Evolutionary conservation across 2,797 vertebrate species (phyloP).

Genomic region (Scarus forsteni): DNA sequence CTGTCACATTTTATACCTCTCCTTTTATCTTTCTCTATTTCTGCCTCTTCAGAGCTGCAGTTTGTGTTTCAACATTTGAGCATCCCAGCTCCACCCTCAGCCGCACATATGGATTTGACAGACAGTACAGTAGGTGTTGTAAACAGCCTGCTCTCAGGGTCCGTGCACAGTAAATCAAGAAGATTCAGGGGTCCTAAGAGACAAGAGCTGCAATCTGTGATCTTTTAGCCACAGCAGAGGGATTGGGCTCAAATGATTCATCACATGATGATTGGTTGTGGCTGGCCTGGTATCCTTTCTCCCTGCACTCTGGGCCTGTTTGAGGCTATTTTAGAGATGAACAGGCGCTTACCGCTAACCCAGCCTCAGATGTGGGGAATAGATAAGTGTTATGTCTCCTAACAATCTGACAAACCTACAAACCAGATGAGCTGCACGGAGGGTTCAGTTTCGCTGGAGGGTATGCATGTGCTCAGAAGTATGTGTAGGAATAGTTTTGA

Average conservation of each 20-base stretch:
- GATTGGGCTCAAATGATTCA: slow-evolving; percentile 78
- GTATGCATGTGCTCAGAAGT: slow-evolving; percentile 21
- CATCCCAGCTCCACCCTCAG: slow-evolving; percentile 7
- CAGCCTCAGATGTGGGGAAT: slow-evolving; percentile 77
- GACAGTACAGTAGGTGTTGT: slow-evolving; percentile 27
- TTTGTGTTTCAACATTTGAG: not conserved
- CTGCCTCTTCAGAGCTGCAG: slow-evolving; percentile 9
- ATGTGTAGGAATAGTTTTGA: no score
- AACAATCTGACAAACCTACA: slow-evolving; percentile 76
- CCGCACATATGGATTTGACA: slow-evolving; percentile 42
- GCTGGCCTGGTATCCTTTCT: slow-evolving; percentile 69
- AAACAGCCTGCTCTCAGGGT: slow-evolving; percentile 35
- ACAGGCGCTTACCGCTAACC: slow-evolving; percentile 57
- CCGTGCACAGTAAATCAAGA: slow-evolving; percentile 56
- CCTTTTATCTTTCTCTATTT: slow-evolving; percentile 16
- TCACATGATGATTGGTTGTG: slow-evolving; percentile 80
- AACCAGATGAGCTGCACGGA: slow-evolving; percentile 71
- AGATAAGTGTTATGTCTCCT: slow-evolving; percentile 75
- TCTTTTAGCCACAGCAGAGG: slow-evolving; percentile 73
- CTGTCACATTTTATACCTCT: slow-evolving; percentile 14
- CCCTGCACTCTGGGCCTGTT: slow-evolving; percentile 59
- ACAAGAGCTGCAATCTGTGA: slow-evolving; percentile 64
- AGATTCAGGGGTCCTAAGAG: slow-evolving; percentile 44
- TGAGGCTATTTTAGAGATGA: slow-evolving; percentile 76
- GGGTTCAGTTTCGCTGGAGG: slow-evolving; percentile 45